A percentile compares a stretch with the other conserved stretches of the same genome.
phyloP scores from a whole-genome alignment of 2,888 invertebrate genomes.

The Ectemnius cavifrons region DNA sequence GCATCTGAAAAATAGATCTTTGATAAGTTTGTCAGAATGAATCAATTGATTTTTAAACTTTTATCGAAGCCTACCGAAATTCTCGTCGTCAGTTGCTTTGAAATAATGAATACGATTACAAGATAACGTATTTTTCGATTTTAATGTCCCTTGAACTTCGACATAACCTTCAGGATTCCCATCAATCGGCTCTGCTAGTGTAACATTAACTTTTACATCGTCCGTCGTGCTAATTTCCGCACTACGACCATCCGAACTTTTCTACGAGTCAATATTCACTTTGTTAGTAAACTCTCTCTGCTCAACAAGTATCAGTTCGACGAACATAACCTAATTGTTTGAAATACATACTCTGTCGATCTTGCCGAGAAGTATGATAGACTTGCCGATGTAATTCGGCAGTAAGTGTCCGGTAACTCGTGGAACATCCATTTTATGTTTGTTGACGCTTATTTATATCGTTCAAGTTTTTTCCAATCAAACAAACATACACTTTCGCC shows the following conservation, averaged over 20 bases:
- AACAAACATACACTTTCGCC: no score
- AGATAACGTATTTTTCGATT: slow-evolving; percentile 68
- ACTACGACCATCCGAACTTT: slow-evolving; percentile 63
- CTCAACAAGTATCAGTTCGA: no score
- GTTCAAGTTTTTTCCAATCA: no score
- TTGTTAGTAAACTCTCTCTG: not conserved
- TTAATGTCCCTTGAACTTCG: slow-evolving; percentile 68
- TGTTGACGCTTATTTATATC: no score
- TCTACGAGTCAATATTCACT: slow-evolving; percentile 49
- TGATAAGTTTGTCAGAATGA: not conserved
- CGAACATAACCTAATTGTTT: not conserved
- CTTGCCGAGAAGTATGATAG: not conserved
- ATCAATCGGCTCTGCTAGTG: slow-evolving; percentile 64
- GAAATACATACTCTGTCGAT: not conserved
- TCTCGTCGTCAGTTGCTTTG: slow-evolving; percentile 50
- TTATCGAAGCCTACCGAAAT: slow-evolving; percentile 63
- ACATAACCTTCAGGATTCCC: slow-evolving; percentile 62
- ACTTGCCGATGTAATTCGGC: slow-evolving; percentile 1
- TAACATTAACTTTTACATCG: slow-evolving; percentile 66
- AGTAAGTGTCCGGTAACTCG: not conserved
- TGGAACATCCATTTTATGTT: no score
- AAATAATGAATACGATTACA: slow-evolving; percentile 64
- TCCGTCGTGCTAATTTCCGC: slow-evolving; percentile 70
- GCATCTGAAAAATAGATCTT: slow-evolving; percentile 45
- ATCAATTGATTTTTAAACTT: no score